Evolutionary conservation across 2,888 invertebrate species (phyloP).

Genomic region (Hypena proboscidalis): DNA sequence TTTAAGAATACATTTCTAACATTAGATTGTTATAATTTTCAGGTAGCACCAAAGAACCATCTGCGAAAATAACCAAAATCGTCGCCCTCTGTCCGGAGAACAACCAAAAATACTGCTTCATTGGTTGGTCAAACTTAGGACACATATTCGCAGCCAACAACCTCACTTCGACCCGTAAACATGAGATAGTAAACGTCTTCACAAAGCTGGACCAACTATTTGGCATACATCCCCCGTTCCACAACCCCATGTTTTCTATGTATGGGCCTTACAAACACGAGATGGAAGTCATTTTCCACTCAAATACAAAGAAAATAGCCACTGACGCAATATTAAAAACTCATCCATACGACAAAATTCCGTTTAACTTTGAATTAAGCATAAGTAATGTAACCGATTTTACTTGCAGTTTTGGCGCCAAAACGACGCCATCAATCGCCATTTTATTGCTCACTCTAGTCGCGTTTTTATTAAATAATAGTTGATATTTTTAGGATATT

Average conservation of each 20-base stretch:
- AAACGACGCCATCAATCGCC: slow-evolving; percentile 47
- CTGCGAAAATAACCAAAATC: slow-evolving; percentile 65
- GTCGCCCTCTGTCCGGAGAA: slow-evolving; percentile 86
- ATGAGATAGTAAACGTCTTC: slow-evolving; percentile 90
- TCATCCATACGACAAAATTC: slow-evolving; percentile 68
- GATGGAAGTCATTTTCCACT: slow-evolving; percentile 88
- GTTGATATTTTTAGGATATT: slow-evolving; percentile 20
- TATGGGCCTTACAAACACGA: slow-evolving; percentile 88
- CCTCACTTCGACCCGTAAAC: slow-evolving; percentile 80
- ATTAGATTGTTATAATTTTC: slow-evolving; percentile 15
- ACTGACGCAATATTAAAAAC: slow-evolving; percentile 57
- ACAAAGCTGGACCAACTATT: slow-evolving; percentile 89
- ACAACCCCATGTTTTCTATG: slow-evolving; percentile 88
- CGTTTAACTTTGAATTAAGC: slow-evolving; percentile 69
- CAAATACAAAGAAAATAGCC: slow-evolving; percentile 74
- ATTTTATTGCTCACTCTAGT: slow-evolving; percentile 57
- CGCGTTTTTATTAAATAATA: slow-evolving; percentile 48
- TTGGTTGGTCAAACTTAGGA: slow-evolving; percentile 89
- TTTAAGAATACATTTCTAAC: too few species aligned
- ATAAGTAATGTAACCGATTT: slow-evolving; percentile 55
- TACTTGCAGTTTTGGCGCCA: slow-evolving; percentile 51
- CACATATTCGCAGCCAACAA: slow-evolving; percentile 87
- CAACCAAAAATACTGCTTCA: slow-evolving; percentile 81
- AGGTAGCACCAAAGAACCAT: slow-evolving; percentile 12
- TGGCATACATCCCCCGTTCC: slow-evolving; percentile 84